Conservation (phyloP, 2,113 vertebrate genomes). For the Rhinolophus ferrumequinum region DNA sequence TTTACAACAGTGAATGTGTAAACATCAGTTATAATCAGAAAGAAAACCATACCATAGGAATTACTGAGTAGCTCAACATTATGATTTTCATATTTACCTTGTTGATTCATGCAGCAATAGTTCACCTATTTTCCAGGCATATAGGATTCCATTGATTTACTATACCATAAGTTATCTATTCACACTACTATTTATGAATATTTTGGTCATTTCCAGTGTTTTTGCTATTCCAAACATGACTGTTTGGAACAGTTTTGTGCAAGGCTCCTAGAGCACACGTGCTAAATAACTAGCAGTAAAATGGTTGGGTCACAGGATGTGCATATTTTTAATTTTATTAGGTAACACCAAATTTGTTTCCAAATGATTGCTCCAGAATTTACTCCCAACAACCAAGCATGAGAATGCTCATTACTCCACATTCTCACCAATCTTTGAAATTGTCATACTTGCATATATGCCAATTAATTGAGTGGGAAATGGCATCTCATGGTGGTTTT, state of each 20-base stretch:
- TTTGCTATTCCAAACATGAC: neutral
- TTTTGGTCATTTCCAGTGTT: neutral
- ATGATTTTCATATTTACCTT: neutral
- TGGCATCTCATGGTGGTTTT: neutral
- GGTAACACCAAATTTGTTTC: neutral
- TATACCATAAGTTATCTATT: neutral
- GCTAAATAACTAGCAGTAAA: neutral
- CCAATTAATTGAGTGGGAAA: neutral
- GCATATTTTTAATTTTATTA: neutral
- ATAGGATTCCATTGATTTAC: neutral
- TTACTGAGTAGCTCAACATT: neutral
- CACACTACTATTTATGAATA: neutral
- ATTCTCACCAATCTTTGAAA: neutral
- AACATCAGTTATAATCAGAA: neutral
- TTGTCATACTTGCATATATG: neutral
- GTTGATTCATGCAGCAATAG: neutral
- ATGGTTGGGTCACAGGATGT: neutral
- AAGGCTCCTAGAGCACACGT: neutral
- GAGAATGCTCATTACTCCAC: neutral
- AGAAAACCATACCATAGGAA: neutral
- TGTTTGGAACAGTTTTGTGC: neutral
- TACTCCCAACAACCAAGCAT: neutral
- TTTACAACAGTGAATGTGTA: neutral
- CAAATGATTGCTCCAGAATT: neutral
- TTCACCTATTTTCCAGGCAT: neutral